phyloP scores from a whole-genome alignment of 1,140 invertebrate species.

The Zaprionus davidi region DNA sequence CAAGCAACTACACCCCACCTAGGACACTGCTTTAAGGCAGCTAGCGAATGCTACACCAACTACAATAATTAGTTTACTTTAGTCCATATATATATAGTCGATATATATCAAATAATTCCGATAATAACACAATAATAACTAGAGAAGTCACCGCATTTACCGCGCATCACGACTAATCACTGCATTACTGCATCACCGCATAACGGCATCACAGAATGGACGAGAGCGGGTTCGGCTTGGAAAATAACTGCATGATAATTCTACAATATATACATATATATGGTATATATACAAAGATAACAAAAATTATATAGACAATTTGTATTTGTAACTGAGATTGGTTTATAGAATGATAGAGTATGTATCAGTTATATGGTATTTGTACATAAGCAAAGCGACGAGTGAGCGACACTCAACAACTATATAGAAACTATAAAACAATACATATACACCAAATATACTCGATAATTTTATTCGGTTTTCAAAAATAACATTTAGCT shows the following conservation, averaged over 20 bases:
- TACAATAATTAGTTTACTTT: conserved; percentile 66
- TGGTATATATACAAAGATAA: neutral
- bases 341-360: neutral
- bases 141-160: conserved; percentile 14
- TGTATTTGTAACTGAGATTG: neutral
- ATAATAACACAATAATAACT: conserved; percentile 4
- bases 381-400: conserved; percentile 24
- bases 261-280: neutral
- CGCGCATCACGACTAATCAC: conserved; percentile 5
- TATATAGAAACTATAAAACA: conserved; percentile 15
- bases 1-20: conserved; percentile 80
- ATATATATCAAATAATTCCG: conserved; percentile 9
- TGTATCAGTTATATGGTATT: conserved; percentile 44
- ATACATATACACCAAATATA: conserved; percentile 9
- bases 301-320: conserved; percentile 16
- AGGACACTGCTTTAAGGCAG: conserved; percentile 78
- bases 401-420: conserved; percentile 34
- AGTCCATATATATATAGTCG: conserved; percentile 33
- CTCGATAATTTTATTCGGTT: neutral
- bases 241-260: conserved; percentile 19
- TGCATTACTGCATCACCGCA: neutral
- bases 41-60: conserved; percentile 70
- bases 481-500: neutral
- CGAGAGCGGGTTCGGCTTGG: conserved; percentile 29
- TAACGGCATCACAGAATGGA: neutral